Evolutionary conservation across 2,797 vertebrate genomes (phyloP), one percentile per base, ranked within the genome.

Genomic region (Ptychobarbus kaznakovi): DNA sequence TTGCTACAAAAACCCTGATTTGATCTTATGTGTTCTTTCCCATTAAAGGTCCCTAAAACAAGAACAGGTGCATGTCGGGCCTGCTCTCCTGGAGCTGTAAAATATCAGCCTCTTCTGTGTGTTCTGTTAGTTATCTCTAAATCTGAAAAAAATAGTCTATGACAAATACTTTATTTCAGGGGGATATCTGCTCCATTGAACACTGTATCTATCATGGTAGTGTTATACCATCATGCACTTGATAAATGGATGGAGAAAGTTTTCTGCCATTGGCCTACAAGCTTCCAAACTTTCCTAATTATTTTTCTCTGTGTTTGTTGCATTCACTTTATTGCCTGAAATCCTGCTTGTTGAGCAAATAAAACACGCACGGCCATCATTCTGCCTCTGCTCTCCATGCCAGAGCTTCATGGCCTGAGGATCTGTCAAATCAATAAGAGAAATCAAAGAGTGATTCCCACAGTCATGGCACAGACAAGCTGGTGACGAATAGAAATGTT

Each of bases 351-450:
- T 85, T 79, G 87, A 46, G 42, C 84, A 92, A 92, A 94, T 90
- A 80, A 70, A 70, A 69, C 82, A 79, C 93, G 92, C 91, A 91
- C 91, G 90, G 86, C 86, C 90, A 91, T 89, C 88, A 90, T 91
- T 94, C 90, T 90, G 75, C 89, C 91, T 93, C 91, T 91, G 79
- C 89, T 91, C 73, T 73, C 78, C 68, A 75, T 77, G 85, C 58
- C 18, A 38, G 22, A 42, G 84, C 88, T 87, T 87, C 82, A 90
- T 91, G 92, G 90, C 90, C 87, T 3, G 53, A 88, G 89, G 88
- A 91, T 93, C 94, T 95, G 93, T 95, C 93, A 93, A 91, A 93
- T 92, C 92, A 93, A 93, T 95, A 92, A 93, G 86, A 93, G 73
- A 92, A 93, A 93, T 89, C 88, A 91, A 93, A 92, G 79, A 80